phyloP scores from a whole-genome alignment of 1,140 invertebrate species.

The Drosophila orena region DNA sequence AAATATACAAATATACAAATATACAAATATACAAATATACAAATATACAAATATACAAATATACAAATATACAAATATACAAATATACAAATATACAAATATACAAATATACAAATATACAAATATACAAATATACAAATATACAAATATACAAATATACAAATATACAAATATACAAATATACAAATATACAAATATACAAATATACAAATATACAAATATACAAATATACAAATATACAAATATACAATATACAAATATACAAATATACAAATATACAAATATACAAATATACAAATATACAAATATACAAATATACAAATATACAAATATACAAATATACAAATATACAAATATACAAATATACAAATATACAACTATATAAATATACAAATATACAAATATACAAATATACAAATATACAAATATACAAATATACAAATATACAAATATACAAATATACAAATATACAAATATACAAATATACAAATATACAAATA shows the following conservation, averaged over 20 bases:
- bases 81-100: neutral
- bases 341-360: neutral
- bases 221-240: neutral
- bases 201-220: neutral
- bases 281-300: neutral
- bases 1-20: neutral
- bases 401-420: neutral
- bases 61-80: neutral
- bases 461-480: neutral
- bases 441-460: neutral
- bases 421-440: neutral
- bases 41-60: neutral
- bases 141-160: neutral
- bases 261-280: neutral
- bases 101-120: neutral
- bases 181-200: neutral
- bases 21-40: neutral
- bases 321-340: neutral
- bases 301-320: neutral
- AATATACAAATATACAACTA: neutral
- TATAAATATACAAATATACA: neutral
- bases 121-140: neutral
- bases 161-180: neutral
- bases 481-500: neutral
- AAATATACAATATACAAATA: neutral